These are phyloP conservation scores for Syngnathus floridae DNA, from an alignment of 2,113 vertebrate genomes.

Conservation along the genomic window DNA sequence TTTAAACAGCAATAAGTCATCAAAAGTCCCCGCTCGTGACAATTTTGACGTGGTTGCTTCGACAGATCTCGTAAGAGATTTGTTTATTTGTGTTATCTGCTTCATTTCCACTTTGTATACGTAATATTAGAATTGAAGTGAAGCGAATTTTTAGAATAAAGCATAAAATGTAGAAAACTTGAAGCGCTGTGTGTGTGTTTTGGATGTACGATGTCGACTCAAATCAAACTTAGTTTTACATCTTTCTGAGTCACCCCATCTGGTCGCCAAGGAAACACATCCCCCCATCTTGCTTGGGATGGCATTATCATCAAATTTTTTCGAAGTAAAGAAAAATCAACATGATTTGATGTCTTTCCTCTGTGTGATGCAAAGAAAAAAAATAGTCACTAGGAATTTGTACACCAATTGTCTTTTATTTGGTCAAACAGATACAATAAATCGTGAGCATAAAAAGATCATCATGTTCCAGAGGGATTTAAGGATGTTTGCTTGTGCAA, in stretches of 20 bases:
- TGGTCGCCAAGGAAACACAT: conserved; percentile 27
- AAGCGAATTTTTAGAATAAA: too few species aligned
- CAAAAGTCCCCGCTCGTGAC: background rate
- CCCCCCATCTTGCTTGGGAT: conserved; percentile 8
- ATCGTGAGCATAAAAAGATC: background rate
- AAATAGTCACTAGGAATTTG: background rate
- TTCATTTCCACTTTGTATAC: too few species aligned
- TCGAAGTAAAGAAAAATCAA: background rate
- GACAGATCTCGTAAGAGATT: background rate
- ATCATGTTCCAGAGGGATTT: too few species aligned
- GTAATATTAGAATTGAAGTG: too few species aligned
- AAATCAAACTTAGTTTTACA: background rate
- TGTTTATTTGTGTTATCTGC: too few species aligned
- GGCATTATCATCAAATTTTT: background rate
- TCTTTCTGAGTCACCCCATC: background rate
- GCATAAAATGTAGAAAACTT: too few species aligned
- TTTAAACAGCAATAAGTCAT: background rate
- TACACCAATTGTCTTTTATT: conserved; percentile 41
- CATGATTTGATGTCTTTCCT: background rate
- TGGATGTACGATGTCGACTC: too few species aligned
- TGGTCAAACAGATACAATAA: conserved; percentile 22
- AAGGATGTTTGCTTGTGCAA: background rate
- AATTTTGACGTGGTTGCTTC: background rate
- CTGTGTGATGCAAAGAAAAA: background rate
- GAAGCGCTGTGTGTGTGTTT: too few species aligned